Percentiles rank a stretch among this genome's conserved stretches.
These are phyloP conservation scores for Xylocampa areola DNA, from an alignment of 2,888 invertebrate species.

Conservation along the genomic window DNA sequence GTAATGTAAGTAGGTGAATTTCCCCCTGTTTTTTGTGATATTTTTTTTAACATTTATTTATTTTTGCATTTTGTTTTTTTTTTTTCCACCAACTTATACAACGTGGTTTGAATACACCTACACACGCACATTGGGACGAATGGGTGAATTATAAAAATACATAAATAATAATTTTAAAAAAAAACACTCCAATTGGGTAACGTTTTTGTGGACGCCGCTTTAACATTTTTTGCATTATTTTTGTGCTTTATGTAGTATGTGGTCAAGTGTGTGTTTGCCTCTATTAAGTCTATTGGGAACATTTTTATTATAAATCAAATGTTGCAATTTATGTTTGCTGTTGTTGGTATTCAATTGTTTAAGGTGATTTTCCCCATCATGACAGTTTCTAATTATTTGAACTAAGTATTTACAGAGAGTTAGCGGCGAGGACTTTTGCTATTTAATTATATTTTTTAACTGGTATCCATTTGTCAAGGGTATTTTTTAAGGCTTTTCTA, in stretches of 20 bases:
- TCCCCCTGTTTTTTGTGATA: slow-evolving; percentile 49
- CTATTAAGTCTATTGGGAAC: slow-evolving; percentile 99
- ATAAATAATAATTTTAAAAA: slow-evolving; percentile 45
- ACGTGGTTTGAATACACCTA: slow-evolving; percentile 69
- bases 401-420: no score
- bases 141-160: slow-evolving; percentile 63
- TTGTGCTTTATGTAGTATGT: slow-evolving; percentile 95
- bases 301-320: slow-evolving; percentile 99
- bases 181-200: slow-evolving; percentile 73
- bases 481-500: no score
- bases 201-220: slow-evolving; percentile 67
- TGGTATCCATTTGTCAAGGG: no score
- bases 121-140: slow-evolving; percentile 75
- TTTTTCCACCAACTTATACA: slow-evolving; percentile 73
- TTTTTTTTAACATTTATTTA: slow-evolving; percentile 64
- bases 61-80: slow-evolving; percentile 59
- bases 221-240: slow-evolving; percentile 58
- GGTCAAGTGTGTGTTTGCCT: slow-evolving; percentile 99
- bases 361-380: slow-evolving; percentile 96
- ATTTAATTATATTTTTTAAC: no score
- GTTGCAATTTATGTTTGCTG: slow-evolving; percentile 99
- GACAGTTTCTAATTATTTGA: no score
- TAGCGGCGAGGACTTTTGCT: no score
- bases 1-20: slow-evolving; percentile 76
- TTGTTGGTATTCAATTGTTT: slow-evolving; percentile 99